These are phyloP conservation scores for Saiga tatarica DNA, from an alignment of 2,113 vertebrate species.

Conservation along the genomic window DNA sequence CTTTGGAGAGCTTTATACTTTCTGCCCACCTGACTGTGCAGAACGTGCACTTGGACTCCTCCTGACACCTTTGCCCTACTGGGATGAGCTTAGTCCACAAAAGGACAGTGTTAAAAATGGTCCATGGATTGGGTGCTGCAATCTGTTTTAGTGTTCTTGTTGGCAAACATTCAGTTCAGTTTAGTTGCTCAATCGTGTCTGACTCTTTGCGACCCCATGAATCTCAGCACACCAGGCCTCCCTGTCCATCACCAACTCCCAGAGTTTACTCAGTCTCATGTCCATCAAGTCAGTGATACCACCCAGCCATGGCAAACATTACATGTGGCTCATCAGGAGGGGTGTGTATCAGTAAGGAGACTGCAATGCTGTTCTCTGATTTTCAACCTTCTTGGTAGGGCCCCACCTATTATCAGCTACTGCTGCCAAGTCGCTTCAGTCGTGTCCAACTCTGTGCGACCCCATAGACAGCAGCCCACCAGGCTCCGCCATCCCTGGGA, in stretches of 20 bases:
- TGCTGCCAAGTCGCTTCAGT: no score
- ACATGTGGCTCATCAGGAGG: not conserved
- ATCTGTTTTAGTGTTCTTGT: not conserved
- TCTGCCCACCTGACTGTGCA: not conserved
- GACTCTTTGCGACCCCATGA: no score
- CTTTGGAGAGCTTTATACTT: not conserved
- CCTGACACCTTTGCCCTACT: not conserved
- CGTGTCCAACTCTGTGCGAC: accelerated
- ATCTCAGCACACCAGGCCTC: no score
- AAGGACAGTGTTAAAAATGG: not conserved
- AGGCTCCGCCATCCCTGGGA: no score
- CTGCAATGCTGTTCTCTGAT: not conserved
- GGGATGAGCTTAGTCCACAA: not conserved
- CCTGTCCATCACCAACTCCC: no score
- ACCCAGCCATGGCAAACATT: not conserved
- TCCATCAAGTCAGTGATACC: no score
- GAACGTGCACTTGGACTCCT: not conserved
- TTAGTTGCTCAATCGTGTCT: no score
- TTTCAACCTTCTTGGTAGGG: not conserved
- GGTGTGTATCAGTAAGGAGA: not conserved
- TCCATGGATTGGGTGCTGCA: not conserved
- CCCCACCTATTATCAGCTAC: not conserved
- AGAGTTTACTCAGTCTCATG: no score
- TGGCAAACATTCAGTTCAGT: not conserved
- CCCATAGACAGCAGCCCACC: no score